Percentiles rank a stretch among this genome's conserved stretches.
Evolutionary conservation across 2,888 invertebrate genomes (phyloP).

Genomic region (Agrenia bidenticulata): DNA sequence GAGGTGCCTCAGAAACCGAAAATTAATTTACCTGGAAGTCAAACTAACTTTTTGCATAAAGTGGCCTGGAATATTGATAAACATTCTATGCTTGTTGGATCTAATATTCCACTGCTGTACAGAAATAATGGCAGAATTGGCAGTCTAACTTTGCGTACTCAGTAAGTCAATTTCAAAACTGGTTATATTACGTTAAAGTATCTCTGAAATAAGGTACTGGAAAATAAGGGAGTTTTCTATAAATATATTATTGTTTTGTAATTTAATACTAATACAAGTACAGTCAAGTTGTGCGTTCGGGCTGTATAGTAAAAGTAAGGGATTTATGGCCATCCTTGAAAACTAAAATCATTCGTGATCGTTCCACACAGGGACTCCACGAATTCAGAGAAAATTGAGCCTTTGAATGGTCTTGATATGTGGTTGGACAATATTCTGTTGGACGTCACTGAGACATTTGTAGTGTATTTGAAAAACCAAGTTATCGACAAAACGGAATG

Average conservation of each 20-base stretch:
- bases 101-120: neutral
- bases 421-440: constrained; percentile 28
- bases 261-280: too few relatives aligned
- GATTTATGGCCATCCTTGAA: neutral
- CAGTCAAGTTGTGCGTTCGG: too few relatives aligned
- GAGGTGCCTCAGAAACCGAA: neutral
- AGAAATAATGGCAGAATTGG: too few relatives aligned
- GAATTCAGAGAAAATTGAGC: neutral
- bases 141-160: too few relatives aligned
- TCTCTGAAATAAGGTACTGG: too few relatives aligned
- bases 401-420: constrained; percentile 19
- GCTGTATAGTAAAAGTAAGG: neutral
- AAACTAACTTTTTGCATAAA: neutral
- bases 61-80: neutral
- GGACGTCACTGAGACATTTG: constrained; percentile 1
- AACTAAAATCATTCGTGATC: neutral
- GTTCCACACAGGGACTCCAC: neutral
- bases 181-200: too few relatives aligned
- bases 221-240: too few relatives aligned
- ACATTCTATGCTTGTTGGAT: neutral
- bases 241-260: too few relatives aligned
- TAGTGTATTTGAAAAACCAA: constrained; percentile 8
- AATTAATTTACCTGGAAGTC: neutral
- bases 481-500: constrained; percentile 16
- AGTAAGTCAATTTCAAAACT: too few relatives aligned